Percentiles rank a stretch among this genome's conserved stretches.
Evolutionary conservation across 2,888 invertebrate genomes (phyloP).

Genomic region (Drosophila meridiana): DNA sequence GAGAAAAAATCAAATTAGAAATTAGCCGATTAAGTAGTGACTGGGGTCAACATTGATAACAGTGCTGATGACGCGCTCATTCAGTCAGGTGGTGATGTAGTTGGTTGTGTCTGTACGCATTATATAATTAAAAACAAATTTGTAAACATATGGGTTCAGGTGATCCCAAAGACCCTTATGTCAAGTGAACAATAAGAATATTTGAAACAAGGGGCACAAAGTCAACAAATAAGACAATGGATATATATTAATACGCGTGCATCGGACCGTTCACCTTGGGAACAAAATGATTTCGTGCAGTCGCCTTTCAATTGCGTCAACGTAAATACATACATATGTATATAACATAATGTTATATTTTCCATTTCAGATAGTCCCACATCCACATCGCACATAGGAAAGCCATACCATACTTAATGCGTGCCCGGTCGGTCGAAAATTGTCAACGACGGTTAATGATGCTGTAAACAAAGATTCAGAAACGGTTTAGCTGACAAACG

Average conservation of each 20-base stretch:
- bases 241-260: conserved; percentile 23
- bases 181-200: conserved; percentile 32
- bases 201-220: conserved; percentile 24
- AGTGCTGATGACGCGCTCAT: conserved; percentile 35
- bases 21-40: conserved; percentile 17
- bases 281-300: conserved; percentile 50
- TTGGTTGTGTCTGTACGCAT: conserved; percentile 53
- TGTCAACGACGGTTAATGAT: conserved; percentile 43
- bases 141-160: conserved; percentile 46
- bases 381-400: conserved; percentile 19
- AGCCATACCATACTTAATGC: conserved; percentile 33
- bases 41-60: conserved; percentile 20
- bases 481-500: conserved; percentile 11
- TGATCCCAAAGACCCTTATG: conserved; percentile 21
- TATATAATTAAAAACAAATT: conserved; percentile 65
- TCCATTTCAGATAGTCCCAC: conserved; percentile 44
- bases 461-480: conserved; percentile 56
- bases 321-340: conserved; percentile 14
- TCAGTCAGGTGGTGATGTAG: conserved; percentile 52
- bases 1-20: conserved; percentile 21
- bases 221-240: conserved; percentile 7
- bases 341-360: conserved; percentile 41
- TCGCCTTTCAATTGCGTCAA: conserved; percentile 40
- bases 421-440: conserved; percentile 44
- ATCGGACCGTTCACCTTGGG: conserved; percentile 46